Conservation (phyloP, 2,113 vertebrate species). For the Brienomyrus brachyistius region DNA sequence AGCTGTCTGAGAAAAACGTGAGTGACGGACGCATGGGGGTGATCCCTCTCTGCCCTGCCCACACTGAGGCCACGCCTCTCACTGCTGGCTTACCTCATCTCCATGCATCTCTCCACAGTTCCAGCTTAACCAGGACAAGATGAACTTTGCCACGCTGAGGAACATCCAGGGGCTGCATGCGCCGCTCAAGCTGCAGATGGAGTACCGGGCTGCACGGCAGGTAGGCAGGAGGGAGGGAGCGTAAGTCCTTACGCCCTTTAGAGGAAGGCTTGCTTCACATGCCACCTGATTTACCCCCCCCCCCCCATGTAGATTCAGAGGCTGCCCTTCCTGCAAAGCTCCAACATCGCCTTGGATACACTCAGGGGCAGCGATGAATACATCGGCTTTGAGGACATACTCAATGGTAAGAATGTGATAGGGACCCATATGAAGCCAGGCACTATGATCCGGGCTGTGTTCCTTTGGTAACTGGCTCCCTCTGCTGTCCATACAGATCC, state of each 20-base stretch:
- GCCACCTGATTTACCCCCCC: neutral
- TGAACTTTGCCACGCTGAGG: conserved; percentile 78
- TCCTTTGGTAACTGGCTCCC: conserved; percentile 9
- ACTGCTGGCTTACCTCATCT: neutral
- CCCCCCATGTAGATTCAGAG: conserved; percentile 71
- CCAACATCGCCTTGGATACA: conserved; percentile 83
- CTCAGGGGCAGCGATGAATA: conserved; percentile 77
- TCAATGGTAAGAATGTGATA: conserved; percentile 69
- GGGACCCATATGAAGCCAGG: neutral
- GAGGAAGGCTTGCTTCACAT: neutral
- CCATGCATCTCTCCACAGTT: conserved; percentile 56
- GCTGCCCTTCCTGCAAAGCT: conserved; percentile 86
- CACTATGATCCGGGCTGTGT: neutral
- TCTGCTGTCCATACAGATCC: conserved; percentile 68
- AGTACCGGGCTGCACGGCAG: conserved; percentile 84
- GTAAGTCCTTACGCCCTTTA: neutral
- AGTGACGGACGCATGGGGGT: conserved; percentile 47
- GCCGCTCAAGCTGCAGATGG: conserved; percentile 88
- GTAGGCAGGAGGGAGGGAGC: conserved; percentile 42
- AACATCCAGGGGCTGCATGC: conserved; percentile 90
- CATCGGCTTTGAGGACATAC: conserved; percentile 89
- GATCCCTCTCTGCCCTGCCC: neutral
- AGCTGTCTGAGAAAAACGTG: conserved; percentile 89
- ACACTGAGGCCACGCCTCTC: neutral
- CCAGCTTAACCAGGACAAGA: conserved; percentile 83